Base-by-base conservation (phyloP, 2,113 vertebrate species). In the Mobula birostris region DNA sequence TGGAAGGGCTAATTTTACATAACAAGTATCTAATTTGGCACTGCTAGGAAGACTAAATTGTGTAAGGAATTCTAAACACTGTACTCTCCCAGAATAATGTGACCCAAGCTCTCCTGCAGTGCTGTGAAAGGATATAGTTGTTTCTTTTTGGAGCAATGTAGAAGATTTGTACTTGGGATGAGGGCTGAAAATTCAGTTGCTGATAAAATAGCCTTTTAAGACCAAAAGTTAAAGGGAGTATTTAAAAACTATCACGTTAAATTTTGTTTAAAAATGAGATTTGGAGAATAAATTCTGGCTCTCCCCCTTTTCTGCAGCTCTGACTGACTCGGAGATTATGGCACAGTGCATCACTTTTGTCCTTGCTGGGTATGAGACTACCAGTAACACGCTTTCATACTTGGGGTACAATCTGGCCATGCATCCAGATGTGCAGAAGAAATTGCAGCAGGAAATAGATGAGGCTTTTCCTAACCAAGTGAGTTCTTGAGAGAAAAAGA, bases 321-420 rank as follows among this genome's bases (percentile, higher is more conserved):
- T 98, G 94, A 97, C 94, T 7, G 97, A 98, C 95, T 94, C 96
- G 1, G 97, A 98, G 95, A 96, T 98, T 94, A 95, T 97, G 66
- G 96, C 97, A 32, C 97, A 98, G 94, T 95, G 97, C 29, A 88
- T 98, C 94, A 32, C 96, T 9, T 98, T 98, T 94, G 96, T 98
- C 94, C 95, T 97, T 94, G 98, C 96, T 74, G 97, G 97, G 11
- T 98, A 97, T 94, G 97, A 98, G 94, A 97, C 97, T 74, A 97
- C 95, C 58, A 97, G 97, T 95, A 96, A 91, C 94, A 94, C 97
- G 0, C 95, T 98, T 36, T 95, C 94, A 74, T 97, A 96, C 95
- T 0, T 97, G 7, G 94, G 97, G 0, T 96, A 97, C 85, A 96
- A 95, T 94, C 95, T 98, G 95, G 97, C 98, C 72, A 96, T 83